Percentiles rank a stretch among this genome's conserved stretches.
These are phyloP conservation scores for Drosophila mulleri DNA, from an alignment of 2,888 invertebrate genomes.

Conservation along the genomic window DNA sequence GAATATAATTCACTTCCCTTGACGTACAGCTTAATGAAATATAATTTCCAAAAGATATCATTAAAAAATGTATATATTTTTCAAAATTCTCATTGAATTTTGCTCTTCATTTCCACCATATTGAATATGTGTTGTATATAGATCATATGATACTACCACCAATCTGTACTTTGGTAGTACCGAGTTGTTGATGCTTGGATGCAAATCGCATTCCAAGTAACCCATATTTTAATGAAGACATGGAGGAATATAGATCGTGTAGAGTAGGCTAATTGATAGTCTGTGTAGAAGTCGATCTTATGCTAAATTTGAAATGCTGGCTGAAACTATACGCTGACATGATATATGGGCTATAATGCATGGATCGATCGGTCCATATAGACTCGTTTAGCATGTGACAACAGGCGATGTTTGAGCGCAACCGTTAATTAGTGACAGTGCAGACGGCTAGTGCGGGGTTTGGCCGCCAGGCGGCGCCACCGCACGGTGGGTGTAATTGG, in stretches of 20 bases:
- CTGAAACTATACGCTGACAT: constrained; percentile 8
- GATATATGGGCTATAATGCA: not conserved
- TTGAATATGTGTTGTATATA: too few relatives aligned
- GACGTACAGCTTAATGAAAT: too few relatives aligned
- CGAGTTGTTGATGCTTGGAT: not conserved
- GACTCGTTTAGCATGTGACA: constrained; percentile 56
- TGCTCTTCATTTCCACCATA: too few relatives aligned
- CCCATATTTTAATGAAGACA: not conserved
- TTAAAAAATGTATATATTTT: too few relatives aligned
- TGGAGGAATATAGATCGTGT: not conserved
- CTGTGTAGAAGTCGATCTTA: not conserved
- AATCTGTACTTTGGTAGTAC: not conserved
- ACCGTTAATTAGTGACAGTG: constrained; percentile 50
- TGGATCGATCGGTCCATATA: constrained; percentile 6
- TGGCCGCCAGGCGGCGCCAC: constrained; percentile 52
- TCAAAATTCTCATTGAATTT: too few relatives aligned
- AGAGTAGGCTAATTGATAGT: constrained; percentile 7
- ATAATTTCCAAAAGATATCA: too few relatives aligned
- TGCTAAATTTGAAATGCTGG: constrained; percentile 2
- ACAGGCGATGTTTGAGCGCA: constrained; percentile 39
- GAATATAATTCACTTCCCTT: too few relatives aligned
- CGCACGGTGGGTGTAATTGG: constrained; percentile 58
- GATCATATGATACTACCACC: too few relatives aligned
- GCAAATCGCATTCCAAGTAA: not conserved
- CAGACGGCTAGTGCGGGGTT: constrained; percentile 25